Conservation (phyloP, 2,797 vertebrate species). For the Kryptopterus vitreolus region DNA sequence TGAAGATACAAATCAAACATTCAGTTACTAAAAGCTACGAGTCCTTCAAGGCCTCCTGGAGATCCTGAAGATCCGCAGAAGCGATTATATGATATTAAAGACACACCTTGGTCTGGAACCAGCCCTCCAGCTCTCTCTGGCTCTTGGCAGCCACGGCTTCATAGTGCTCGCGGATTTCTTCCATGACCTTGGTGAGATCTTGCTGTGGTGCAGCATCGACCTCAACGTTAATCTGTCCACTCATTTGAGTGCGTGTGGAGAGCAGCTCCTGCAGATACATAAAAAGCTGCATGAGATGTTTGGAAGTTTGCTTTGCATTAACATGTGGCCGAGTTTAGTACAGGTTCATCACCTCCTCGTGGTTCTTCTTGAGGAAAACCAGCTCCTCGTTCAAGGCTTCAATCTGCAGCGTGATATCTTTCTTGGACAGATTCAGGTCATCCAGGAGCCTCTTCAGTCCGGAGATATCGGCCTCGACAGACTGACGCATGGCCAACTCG, state of each 20-base stretch:
- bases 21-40: background rate
- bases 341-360: conserved; percentile 64
- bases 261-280: conserved; percentile 67
- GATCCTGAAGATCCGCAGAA: background rate
- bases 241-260: conserved; percentile 66
- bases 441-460: conserved; percentile 66
- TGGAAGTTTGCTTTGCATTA: background rate
- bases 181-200: conserved; percentile 74
- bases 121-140: conserved; percentile 74
- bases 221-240: conserved; percentile 78
- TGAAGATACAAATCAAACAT: background rate
- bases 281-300: background rate
- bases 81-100: background rate
- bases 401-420: conserved; percentile 67
- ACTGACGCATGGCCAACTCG: conserved; percentile 65
- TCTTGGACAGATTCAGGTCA: conserved; percentile 60
- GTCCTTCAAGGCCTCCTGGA: background rate
- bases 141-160: conserved; percentile 79
- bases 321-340: too few species aligned
- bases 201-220: conserved; percentile 73
- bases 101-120: conserved; percentile 77
- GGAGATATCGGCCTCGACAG: conserved; percentile 69
- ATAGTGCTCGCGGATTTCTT: conserved; percentile 79
- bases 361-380: conserved; percentile 64
- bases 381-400: conserved; percentile 67